A percentile compares a stretch with the other conserved stretches of the same genome.
Evolutionary conservation across 2,113 vertebrate species (phyloP).

Genomic region (Colius striatus): DNA sequence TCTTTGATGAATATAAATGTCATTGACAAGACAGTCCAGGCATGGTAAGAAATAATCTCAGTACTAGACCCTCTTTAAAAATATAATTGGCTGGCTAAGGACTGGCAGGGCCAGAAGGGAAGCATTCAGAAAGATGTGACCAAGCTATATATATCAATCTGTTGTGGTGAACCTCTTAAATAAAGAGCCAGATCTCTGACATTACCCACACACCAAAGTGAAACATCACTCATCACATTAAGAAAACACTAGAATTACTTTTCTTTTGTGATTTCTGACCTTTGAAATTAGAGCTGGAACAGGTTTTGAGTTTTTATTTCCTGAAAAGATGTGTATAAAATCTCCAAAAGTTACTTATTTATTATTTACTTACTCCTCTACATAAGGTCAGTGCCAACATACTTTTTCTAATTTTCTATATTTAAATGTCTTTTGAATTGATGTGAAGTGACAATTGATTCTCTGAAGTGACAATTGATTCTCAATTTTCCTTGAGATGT

Average conservation of each 20-base stretch:
- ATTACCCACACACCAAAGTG: not conserved
- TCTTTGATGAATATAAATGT: not conserved
- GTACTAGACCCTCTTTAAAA: not conserved
- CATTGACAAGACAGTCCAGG: not conserved
- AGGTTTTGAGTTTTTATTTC: not conserved
- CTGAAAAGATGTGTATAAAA: not conserved
- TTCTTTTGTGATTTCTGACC: not conserved
- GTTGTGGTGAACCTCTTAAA: not conserved
- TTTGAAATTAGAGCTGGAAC: not conserved
- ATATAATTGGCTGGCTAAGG: not conserved
- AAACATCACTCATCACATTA: accelerated
- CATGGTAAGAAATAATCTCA: not conserved
- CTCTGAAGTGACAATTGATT: not conserved
- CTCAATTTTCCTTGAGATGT: not conserved
- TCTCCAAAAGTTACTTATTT: not conserved
- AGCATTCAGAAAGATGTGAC: not conserved
- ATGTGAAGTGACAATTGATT: not conserved
- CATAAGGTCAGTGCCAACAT: not conserved
- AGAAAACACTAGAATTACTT: not conserved
- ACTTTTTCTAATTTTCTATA: not conserved
- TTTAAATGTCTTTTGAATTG: not conserved
- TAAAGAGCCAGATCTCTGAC: not conserved
- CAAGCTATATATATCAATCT: not conserved
- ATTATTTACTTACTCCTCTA: not conserved
- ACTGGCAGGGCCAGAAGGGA: not conserved